These are phyloP conservation scores for Tetrapedia diversipes DNA, from an alignment of 2,888 invertebrate genomes.

Conservation along the genomic window DNA sequence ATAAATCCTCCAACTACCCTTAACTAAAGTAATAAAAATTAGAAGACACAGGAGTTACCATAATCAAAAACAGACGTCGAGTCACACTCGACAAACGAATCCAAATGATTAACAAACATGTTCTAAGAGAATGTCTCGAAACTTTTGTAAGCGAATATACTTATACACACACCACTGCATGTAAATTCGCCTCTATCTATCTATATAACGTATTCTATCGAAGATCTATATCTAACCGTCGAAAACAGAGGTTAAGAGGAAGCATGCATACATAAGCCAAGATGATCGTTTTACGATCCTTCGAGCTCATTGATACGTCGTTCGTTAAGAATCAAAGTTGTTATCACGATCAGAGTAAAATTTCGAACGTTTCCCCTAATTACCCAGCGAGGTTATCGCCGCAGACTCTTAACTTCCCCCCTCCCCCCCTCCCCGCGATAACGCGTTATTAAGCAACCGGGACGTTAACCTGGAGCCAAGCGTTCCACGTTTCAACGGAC, in stretches of 20 bases:
- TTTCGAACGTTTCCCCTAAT: constrained; percentile 24
- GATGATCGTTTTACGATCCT: background rate
- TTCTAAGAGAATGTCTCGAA: no score
- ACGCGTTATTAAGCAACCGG: constrained; percentile 49
- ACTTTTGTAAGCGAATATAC: no score
- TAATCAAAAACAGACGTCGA: no score
- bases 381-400: constrained; percentile 9
- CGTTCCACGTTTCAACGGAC: constrained; percentile 14
- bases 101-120: no score
- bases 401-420: background rate
- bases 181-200: no score
- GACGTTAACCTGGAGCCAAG: constrained; percentile 33
- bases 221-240: background rate
- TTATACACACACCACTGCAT: no score
- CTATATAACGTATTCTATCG: background rate
- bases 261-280: no score
- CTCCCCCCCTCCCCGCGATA: background rate
- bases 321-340: background rate
- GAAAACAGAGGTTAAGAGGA: background rate
- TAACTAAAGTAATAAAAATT: no score
- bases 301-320: background rate
- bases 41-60: no score
- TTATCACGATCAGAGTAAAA: constrained; percentile 1
- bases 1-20: no score
- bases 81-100: no score